Base-by-base conservation (phyloP, 2,797 vertebrate species). In the Oreochromis mossambicus region DNA sequence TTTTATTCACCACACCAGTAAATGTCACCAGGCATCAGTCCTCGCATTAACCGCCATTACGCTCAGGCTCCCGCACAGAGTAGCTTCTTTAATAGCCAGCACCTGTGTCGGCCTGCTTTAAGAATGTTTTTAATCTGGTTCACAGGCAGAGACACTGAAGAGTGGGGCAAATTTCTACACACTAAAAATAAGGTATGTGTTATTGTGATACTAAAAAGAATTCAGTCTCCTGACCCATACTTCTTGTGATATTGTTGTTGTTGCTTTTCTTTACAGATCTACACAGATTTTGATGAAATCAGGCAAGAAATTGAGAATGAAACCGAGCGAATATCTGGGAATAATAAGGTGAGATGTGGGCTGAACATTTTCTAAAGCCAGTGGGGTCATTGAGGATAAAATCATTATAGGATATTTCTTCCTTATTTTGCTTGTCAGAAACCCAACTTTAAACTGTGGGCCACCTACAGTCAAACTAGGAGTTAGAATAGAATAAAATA, bases 161-260 rank as follows among this genome's bases (percentile, higher is more conserved):
- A 99, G 91, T 99, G 98, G 99, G 99, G 98, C 80, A 99, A 99
- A 96, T 99, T 99, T 95, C 95, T 99, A 88, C 99, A 99, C 96
- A 99, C 98, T 52, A 99, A 99, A 96, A 98, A 98, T 91, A 97
- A 98, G 98, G 99, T 99, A 96, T 17, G 52, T 3, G 3, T 66
- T 10, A 70, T 5, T 24, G 8, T n/a, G 1, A 66, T 9, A 0
- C 5, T n/a, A 4, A 46, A 70, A 38, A 63, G 4, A 4, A 26
- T 38, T 10, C 1, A n/a, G 41, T 24, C 1, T 50, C 6, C 6
- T 7, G 8, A 5, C 15, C 12, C 2, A 21, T 79, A 8, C 19
- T 55, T 26, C 11, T 79, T 4, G 24, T 75, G 5, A 8, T 36
- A 7, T 5, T 55, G 7, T 34, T 14, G 5, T 32, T 50, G 7